A percentile compares a stretch with the other conserved stretches of the same genome.
Evolutionary conservation across 2,888 invertebrate genomes (phyloP).

Genomic region (Silvanus unidentatus): DNA sequence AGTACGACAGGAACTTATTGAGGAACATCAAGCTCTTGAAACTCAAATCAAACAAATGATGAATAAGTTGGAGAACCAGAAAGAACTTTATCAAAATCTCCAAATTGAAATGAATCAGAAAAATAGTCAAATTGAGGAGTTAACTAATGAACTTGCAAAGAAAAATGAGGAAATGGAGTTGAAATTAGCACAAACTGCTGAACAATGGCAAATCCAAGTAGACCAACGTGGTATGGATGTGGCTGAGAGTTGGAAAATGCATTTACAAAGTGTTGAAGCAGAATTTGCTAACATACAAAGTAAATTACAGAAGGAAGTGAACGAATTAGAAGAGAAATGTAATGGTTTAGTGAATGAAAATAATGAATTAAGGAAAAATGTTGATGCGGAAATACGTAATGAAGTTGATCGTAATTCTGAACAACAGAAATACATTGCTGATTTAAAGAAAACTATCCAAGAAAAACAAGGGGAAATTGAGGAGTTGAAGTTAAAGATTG

Average conservation of each 20-base stretch:
- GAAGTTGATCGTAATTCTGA: slow-evolving; percentile 40
- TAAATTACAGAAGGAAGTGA: slow-evolving; percentile 44
- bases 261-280: slow-evolving; percentile 57
- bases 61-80: slow-evolving; percentile 8
- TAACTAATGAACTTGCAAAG: slow-evolving; percentile 10
- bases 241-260: slow-evolving; percentile 65
- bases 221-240: slow-evolving; percentile 64
- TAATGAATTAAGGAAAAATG: slow-evolving; percentile 42
- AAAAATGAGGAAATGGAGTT: slow-evolving; percentile 34
- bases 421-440: slow-evolving; percentile 34
- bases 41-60: too few relatives aligned
- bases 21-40: too few relatives aligned
- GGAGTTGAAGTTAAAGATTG: slow-evolving; percentile 19
- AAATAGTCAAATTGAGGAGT: slow-evolving; percentile 8
- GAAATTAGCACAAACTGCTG: slow-evolving; percentile 30
- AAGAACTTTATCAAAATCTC: slow-evolving; percentile 25
- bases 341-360: slow-evolving; percentile 42
- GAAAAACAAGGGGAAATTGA: slow-evolving; percentile 33
- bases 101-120: slow-evolving; percentile 4
- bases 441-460: slow-evolving; percentile 29
- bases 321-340: slow-evolving; percentile 46
- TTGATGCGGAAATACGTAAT: slow-evolving; percentile 42
- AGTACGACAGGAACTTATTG: too few relatives aligned
- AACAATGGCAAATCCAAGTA: slow-evolving; percentile 48
- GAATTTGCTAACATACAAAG: slow-evolving; percentile 49